Conservation (phyloP, 2,888 invertebrate species). For the Mesorhabditis sp. region DNA sequence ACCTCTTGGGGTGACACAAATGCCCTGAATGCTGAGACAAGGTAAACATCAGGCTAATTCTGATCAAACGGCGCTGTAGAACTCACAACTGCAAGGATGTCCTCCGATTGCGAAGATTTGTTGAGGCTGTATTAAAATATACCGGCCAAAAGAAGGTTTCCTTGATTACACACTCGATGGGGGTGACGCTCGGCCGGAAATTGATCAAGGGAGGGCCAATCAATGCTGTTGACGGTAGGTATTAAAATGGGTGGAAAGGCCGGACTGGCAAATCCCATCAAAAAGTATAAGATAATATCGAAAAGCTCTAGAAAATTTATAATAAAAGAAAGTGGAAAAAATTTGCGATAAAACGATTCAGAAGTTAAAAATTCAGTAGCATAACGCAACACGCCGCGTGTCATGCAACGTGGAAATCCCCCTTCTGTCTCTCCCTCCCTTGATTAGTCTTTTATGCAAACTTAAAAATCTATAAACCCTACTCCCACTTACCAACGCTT, state of each 20-base stretch:
- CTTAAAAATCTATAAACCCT: too few species aligned
- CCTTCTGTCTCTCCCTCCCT: too few species aligned
- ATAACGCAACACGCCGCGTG: too few species aligned
- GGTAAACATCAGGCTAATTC: conserved; percentile 10
- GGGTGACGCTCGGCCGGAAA: conserved; percentile 42
- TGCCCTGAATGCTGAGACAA: conserved; percentile 20
- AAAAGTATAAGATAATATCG: too few species aligned
- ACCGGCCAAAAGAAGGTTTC: conserved; percentile 28
- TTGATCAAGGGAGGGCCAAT: conserved; percentile 38
- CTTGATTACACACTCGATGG: conserved; percentile 44
- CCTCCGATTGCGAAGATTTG: conserved; percentile 34
- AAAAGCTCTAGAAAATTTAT: too few species aligned
- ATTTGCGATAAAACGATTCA: too few species aligned
- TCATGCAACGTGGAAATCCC: too few species aligned
- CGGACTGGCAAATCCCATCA: too few species aligned
- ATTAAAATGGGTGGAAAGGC: neutral
- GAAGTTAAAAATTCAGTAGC: too few species aligned
- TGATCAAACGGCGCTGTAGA: neutral
- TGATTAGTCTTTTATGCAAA: too few species aligned
- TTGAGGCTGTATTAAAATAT: conserved; percentile 37
- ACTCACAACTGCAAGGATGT: conserved; percentile 39
- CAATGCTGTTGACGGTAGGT: conserved; percentile 22
- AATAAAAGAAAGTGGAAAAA: too few species aligned
- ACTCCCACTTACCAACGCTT: neutral
- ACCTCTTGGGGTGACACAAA: conserved; percentile 45